Percentiles rank a stretch among this genome's conserved stretches.
Evolutionary conservation across 1,140 invertebrate genomes (phyloP).

Genomic region (Hypsibius dujardini): DNA sequence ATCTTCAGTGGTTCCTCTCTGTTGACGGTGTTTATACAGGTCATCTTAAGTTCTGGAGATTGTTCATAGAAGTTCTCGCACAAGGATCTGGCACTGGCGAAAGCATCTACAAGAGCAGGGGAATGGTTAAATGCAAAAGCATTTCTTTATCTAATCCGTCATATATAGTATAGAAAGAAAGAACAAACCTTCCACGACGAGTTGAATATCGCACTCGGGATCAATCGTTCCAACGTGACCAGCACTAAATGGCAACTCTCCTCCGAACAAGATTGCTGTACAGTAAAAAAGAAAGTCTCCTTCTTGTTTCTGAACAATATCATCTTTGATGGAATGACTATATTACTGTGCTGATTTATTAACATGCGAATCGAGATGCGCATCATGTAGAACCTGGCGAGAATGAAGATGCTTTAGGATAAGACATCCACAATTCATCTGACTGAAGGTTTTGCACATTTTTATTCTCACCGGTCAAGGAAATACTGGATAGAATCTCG

Average conservation of each 20-base stretch:
- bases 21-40: conserved; percentile 30
- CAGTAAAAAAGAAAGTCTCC: conserved; percentile 26
- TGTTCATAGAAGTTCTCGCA: conserved; percentile 93
- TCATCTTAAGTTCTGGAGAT: conserved; percentile 64
- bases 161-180: too few species aligned
- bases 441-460: too few species aligned
- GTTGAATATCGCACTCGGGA: conserved; percentile 67
- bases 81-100: conserved; percentile 85
- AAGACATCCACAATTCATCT: too few species aligned
- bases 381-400: conserved; percentile 66
- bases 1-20: conserved; percentile 49
- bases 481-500: conserved; percentile 96
- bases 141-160: too few species aligned
- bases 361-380: conserved; percentile 83
- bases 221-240: conserved; percentile 88
- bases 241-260: conserved; percentile 48
- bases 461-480: conserved; percentile 48
- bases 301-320: conserved; percentile 15
- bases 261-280: conserved; percentile 70
- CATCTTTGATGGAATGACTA: conserved; percentile 19
- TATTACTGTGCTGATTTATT: conserved; percentile 90
- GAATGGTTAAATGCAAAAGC: not conserved
- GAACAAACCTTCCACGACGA: conserved; percentile 41
- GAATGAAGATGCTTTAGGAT: too few species aligned
- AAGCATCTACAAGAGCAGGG: conserved; percentile 54